phyloP scores from a whole-genome alignment of 1,140 invertebrate genomes.

The Papilio machaon region DNA sequence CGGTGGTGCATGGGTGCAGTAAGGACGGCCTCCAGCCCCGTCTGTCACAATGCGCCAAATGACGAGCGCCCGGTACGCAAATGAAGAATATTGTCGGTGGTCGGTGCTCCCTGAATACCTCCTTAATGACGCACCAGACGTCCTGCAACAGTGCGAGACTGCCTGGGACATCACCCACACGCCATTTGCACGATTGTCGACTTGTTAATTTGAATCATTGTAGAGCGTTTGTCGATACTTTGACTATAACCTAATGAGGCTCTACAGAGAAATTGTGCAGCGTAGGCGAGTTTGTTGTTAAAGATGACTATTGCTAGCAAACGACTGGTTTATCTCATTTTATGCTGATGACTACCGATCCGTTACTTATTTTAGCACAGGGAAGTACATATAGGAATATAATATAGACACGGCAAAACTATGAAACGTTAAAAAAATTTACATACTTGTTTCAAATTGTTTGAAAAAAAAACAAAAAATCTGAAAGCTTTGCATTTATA shows the following conservation, averaged over 20 bases:
- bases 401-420: not conserved
- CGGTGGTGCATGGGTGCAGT: conserved; percentile 62
- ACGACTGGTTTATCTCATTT: conserved; percentile 7
- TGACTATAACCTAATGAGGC: conserved; percentile 25
- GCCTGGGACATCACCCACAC: conserved; percentile 62
- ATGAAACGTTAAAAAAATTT: no score
- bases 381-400: not conserved
- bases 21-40: conserved; percentile 56
- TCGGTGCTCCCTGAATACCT: conserved; percentile 68
- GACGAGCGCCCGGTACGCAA: conserved; percentile 74
- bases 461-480: not conserved
- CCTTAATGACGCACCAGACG: conserved; percentile 71
- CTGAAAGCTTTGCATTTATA: not conserved
- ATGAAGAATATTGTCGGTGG: conserved; percentile 80
- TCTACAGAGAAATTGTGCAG: conserved; percentile 13
- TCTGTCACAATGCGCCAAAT: conserved; percentile 75
- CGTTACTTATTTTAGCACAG: not conserved
- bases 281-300: conserved; percentile 28
- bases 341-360: not conserved
- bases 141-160: conserved; percentile 40
- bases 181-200: conserved; percentile 67
- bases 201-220: conserved; percentile 58
- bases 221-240: conserved; percentile 42
- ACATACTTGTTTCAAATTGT: not conserved
- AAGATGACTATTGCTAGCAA: conserved; percentile 6